Base-by-base conservation (phyloP, 1,140 invertebrate species). In the Cydia pomonella region DNA sequence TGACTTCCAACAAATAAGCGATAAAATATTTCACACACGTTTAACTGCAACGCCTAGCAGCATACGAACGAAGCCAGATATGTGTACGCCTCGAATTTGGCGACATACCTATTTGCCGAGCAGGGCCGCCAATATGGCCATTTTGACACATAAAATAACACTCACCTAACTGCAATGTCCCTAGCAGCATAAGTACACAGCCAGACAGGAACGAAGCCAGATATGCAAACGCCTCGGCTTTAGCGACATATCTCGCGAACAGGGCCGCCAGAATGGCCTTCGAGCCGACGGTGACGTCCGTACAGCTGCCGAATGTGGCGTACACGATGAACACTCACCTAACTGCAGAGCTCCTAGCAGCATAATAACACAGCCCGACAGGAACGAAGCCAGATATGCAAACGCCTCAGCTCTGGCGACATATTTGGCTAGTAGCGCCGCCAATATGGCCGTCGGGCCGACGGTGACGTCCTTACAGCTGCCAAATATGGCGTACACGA, bases 401-500 rank as follows among this genome's bases (percentile, higher is more conserved):
- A 97, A 97, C 76, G 96, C 96, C 0, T 95, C 86, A 25, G 95
- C 96, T 73, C 94, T 91, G 0, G 94, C 94, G 1, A 96, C 95
- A 82, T 97, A 95, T n/a, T 95, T 94, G 72, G 95, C 94, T 4
- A 97, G 94, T 94, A 97, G 95, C 0, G 97, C 92, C 0, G 96
- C 94, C 93, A 97, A 94, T 62, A 97, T 96, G 0, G 97, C 97
- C 0, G 97, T 97, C 1, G 97, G 97, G 7, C 97, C 94, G 27
- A 97, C 96, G 25, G 97, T 98, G 23, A 98, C 95, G 82, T 97
- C 97, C 86, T 97, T 97, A 82, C 97, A 97, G 53, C 96, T 97
- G 33, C 98, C 98, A 75, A 98, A 95, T 6, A 98, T 73, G 64
- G 95, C 94, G 89, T 99, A 98, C 3, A 98, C 93, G 13, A 98